Base-by-base conservation (phyloP, 23 tunicate species). In the Ascidia mentula region DNA sequence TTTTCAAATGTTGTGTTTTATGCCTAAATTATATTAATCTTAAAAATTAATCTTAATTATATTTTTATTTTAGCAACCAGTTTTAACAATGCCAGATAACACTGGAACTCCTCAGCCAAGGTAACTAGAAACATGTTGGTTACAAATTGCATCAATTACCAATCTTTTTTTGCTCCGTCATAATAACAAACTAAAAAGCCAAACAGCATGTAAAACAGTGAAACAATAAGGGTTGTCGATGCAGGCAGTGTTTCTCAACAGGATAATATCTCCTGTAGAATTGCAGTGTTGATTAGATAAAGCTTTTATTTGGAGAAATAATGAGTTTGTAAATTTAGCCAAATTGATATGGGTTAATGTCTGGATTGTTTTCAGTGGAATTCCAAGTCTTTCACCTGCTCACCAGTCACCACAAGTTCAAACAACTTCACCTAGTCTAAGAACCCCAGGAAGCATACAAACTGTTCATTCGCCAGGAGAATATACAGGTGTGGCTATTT, bases 391-490 rank as follows among this genome's bases (percentile, higher is more conserved):
- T 31, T 91, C 97, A 20, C 97, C 97, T 60, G 89, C 86, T 0
- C 96, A 90, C 37, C 89, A 76, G 26, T 90, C 96, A 46, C 96
- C 96, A 40, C 95, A 84, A 69, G 75, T 90, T 31, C 46, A 69
- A 13, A 69, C 82, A 30, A 84, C 84, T 17, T 85, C 95, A 9
- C 97, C 90, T 17, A 82, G 91, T 35, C 69, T 91, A 31, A 79
- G 97, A 31, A 91, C 97, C 17, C 97, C 97, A 12, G 90, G 90
- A 22, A 91, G 90, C 74, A 81, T 91, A 9, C 84, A 84, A 22
- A 83, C 89, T 36, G 90, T 86, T 35, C 89, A 79, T 61, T 91
- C 97, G 18, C 97, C 97, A 46, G 85, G 97, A 85, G 65, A 40
- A 59, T 8, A 24, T 46, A 17, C 18, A 46, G 60, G 18, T 46